Evolutionary conservation across 2,113 vertebrate genomes (phyloP).

Genomic region (Arvicanthis niloticus): DNA sequence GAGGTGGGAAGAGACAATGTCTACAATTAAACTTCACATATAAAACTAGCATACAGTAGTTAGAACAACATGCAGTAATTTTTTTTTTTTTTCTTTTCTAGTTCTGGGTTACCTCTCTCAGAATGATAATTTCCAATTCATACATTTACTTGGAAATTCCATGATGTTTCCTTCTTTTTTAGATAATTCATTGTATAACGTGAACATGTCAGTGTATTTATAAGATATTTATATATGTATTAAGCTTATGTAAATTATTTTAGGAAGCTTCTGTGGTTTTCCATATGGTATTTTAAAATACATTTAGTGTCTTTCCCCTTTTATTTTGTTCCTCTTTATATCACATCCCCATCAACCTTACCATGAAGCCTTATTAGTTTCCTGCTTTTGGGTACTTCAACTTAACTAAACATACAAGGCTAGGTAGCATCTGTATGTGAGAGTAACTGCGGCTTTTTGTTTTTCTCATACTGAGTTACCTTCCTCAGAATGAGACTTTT

Average conservation of each 20-base stretch:
- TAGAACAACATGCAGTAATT: neutral
- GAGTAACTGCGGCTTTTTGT: neutral
- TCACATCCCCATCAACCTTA: too few species aligned
- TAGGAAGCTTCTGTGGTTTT: neutral
- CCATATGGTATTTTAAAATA: neutral
- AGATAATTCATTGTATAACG: neutral
- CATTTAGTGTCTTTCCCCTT: neutral
- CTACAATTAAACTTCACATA: neutral
- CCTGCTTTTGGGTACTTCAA: neutral
- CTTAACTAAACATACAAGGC: neutral
- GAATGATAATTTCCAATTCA: neutral
- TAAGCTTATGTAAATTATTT: neutral
- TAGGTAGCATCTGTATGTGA: neutral
- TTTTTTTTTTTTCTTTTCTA: too few species aligned
- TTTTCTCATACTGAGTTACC: neutral
- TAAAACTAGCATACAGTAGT: neutral
- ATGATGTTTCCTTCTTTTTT: neutral
- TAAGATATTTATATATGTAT: neutral
- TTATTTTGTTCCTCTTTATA: neutral
- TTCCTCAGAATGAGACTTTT: neutral
- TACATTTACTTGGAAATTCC: neutral
- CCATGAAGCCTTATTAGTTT: neutral
- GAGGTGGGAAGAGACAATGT: neutral
- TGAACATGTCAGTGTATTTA: neutral
- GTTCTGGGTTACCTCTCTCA: neutral